phyloP scores from a whole-genome alignment of 2,113 vertebrate genomes.

The Notiomystis cincta region DNA sequence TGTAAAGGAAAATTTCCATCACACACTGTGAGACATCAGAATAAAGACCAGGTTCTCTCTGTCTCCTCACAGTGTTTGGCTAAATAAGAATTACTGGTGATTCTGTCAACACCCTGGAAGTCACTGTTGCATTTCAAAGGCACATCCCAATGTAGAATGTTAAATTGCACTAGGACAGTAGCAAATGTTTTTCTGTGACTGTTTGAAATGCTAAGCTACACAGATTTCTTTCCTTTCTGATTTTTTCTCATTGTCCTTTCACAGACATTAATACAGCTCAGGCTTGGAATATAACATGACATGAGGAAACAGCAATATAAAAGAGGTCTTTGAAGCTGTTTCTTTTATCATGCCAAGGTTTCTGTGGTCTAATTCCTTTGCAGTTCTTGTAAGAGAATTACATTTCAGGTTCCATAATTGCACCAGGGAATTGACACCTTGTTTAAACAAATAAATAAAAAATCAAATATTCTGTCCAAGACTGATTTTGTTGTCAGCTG shows the following conservation, averaged over 20 bases:
- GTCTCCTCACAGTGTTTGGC: background rate
- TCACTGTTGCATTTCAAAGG: slow-evolving; percentile 19
- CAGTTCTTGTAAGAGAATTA: slow-evolving; percentile 60
- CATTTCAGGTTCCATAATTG: slow-evolving; percentile 68
- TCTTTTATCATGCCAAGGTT: slow-evolving; percentile 60
- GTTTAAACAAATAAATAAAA: background rate
- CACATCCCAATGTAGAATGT: background rate
- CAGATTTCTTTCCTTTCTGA: background rate
- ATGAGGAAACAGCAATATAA: slow-evolving; percentile 50
- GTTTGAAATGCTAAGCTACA: slow-evolving; percentile 8
- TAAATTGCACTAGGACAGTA: background rate
- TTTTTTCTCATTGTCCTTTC: slow-evolving; percentile 59
- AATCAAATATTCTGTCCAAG: background rate
- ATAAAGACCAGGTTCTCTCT: background rate
- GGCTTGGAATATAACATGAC: slow-evolving; percentile 51
- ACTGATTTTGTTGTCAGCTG: slow-evolving; percentile 44
- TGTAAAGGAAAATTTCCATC: background rate
- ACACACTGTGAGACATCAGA: background rate
- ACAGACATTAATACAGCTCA: background rate
- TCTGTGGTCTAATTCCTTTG: slow-evolving; percentile 68
- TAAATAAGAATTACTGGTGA: background rate
- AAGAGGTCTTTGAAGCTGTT: slow-evolving; percentile 62
- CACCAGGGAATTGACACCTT: slow-evolving; percentile 53
- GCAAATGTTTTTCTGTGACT: background rate
- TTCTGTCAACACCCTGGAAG: background rate